Percentiles rank a stretch among this genome's conserved stretches.
These are phyloP conservation scores for Oryzaephilus surinamensis DNA, from an alignment of 1,140 invertebrate genomes.

Conservation along the genomic window DNA sequence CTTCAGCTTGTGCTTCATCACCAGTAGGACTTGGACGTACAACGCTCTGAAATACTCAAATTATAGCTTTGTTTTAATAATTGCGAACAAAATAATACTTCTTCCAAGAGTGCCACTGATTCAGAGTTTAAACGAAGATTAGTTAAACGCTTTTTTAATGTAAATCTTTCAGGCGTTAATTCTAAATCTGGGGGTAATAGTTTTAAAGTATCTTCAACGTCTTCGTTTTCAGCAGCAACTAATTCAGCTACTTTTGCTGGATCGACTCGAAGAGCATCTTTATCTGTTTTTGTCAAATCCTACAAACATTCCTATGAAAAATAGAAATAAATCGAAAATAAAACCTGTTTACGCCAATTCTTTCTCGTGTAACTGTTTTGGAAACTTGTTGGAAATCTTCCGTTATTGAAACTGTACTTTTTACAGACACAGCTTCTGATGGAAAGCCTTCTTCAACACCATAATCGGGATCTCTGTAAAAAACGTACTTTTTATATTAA, in stretches of 20 bases:
- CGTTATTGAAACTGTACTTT: slow-evolving; percentile 1
- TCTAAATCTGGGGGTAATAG: slow-evolving; percentile 18
- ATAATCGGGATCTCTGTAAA: too few relatives aligned
- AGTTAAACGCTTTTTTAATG: slow-evolving; percentile 17
- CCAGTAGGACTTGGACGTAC: slow-evolving; percentile 17
- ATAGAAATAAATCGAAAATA: too few relatives aligned
- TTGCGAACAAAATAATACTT: slow-evolving; percentile 10
- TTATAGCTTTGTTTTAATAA: too few relatives aligned
- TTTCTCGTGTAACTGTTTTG: too few relatives aligned
- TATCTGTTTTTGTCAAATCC: too few relatives aligned
- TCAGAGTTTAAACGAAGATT: slow-evolving; percentile 18
- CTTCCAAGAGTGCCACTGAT: slow-evolving; percentile 18
- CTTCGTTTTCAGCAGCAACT: slow-evolving; percentile 21
- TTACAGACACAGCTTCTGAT: slow-evolving; percentile 3
- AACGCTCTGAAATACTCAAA: slow-evolving; percentile 16
- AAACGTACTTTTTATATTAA: too few relatives aligned
- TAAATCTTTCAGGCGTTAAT: not conserved
- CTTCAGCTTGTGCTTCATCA: slow-evolving; percentile 19
- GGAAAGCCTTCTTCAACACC: too few relatives aligned
- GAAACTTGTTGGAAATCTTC: too few relatives aligned
- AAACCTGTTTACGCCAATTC: too few relatives aligned
- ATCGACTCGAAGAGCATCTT: too few relatives aligned
- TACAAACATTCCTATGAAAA: too few relatives aligned
- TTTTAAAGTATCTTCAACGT: slow-evolving; percentile 23
- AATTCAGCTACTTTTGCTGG: too few relatives aligned